Evolutionary conservation across 2,797 vertebrate genomes (phyloP), one percentile per base, ranked within the genome.

Genomic region (Neopelma chrysocephalum): DNA sequence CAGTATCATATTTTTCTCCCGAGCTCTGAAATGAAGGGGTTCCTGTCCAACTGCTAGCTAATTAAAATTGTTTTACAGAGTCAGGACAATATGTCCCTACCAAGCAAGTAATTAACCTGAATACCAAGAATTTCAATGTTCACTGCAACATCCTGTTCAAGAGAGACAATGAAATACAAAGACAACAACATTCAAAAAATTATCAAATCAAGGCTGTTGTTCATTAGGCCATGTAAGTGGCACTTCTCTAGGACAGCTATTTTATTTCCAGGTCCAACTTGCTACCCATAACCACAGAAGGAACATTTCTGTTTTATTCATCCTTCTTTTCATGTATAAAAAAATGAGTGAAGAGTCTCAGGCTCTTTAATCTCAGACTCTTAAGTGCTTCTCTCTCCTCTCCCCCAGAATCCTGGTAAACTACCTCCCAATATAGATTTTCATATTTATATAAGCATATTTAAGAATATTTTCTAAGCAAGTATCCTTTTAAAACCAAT

Each of bases 401-500:
- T 42, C 34, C 13, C 48, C 15, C 11, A 60, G 38, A 75, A 68
- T 45, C 20, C 15, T 34, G 6, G 8, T 11, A 76, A 81, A 65
- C 45, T 34, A 72, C 36, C 14, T 48, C 34, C 42, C 18, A 75
- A 10, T 1, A 40, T 5, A 82, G 25, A 48, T 61, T 64, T 82
- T 71, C 71, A 19, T 42, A 71, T 77, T 91, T 79, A 76, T 12
- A 22, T 42, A 87, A 71, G 18, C 25, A 82, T 50, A 92, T 73
- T 92, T 70, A 80, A n/a, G 45, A 93, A 89, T 78, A 89, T 58
- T 89, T 94, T 93, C 69, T 87, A 82, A 91, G 26, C 68, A 73
- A 57, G 23, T 36, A 81, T 25, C 31, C 61, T 78, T 38, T 21
- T 61, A 95, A 94, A 92, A 85, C 45, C 42, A 89, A 65, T 96